A percentile compares a stretch with the other conserved stretches of the same genome.
Conservation (phyloP, 2,888 invertebrate species). For the Drosophila monieri region DNA sequence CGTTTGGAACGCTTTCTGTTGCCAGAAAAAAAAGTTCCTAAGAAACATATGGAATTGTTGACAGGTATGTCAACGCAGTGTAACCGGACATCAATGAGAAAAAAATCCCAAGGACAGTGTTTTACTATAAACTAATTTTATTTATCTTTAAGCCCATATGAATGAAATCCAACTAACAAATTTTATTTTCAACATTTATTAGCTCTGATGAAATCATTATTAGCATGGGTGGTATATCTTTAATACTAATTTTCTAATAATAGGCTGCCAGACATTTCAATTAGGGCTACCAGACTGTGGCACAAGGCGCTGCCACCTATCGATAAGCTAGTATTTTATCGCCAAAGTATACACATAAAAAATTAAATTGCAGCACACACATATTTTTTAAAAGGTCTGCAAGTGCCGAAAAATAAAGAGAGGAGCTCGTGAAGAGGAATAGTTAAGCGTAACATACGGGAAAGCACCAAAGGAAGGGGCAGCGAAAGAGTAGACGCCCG, state of each 20-base stretch:
- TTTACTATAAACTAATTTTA: background rate
- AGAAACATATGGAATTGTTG: background rate
- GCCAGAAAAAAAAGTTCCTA: background rate
- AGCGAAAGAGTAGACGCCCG: constrained; percentile 13
- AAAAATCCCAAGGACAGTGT: background rate
- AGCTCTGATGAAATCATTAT: too few relatives aligned
- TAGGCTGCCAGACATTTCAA: background rate
- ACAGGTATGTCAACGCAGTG: background rate
- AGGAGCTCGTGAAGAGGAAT: constrained; percentile 13
- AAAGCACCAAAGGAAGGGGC: constrained; percentile 32
- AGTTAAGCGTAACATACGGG: constrained; percentile 9
- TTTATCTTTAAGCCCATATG: background rate
- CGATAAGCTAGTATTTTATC: constrained; percentile 9
- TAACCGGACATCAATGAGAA: background rate
- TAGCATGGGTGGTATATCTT: background rate
- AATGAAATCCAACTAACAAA: background rate
- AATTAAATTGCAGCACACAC: constrained; percentile 64
- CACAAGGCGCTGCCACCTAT: background rate
- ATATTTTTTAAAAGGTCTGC: constrained; percentile 57
- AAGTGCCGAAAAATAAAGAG: constrained; percentile 52
- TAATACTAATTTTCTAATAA: background rate
- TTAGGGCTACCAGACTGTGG: background rate
- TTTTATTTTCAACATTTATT: background rate
- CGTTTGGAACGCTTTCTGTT: background rate
- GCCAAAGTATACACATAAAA: constrained; percentile 72